Conservation (phyloP, 2,797 vertebrate species). For the Meda fulgida region DNA sequence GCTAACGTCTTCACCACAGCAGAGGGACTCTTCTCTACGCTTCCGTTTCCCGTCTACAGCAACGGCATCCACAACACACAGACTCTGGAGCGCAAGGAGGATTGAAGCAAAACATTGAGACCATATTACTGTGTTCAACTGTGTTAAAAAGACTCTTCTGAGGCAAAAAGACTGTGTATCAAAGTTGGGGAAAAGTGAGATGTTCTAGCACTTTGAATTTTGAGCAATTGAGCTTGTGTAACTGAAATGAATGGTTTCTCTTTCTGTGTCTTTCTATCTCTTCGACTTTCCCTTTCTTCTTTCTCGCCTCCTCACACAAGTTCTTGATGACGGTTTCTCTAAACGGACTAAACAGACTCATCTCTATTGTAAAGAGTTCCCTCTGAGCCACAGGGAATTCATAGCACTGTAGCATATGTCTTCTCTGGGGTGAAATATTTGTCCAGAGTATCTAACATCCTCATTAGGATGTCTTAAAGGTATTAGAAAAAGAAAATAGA, state of each 20-base stretch:
- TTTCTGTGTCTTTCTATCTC: conserved; percentile 62
- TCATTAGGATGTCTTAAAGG: conserved; percentile 89
- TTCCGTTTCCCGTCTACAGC: conserved; percentile 98
- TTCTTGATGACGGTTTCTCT: conserved; percentile 78
- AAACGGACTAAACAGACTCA: conserved; percentile 80
- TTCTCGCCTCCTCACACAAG: conserved; percentile 64
- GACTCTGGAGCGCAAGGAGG: conserved; percentile 97
- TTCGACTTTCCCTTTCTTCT: conserved; percentile 53
- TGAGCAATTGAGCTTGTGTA: conserved; percentile 91
- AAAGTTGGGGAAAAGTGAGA: conserved; percentile 74
- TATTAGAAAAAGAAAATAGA: conserved; percentile 86
- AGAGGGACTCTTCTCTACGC: conserved; percentile 98
- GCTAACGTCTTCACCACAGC: conserved; percentile 97
- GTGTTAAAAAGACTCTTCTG: conserved; percentile 77
- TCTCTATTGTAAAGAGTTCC: conserved; percentile 90
- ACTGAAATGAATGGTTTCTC: conserved; percentile 78
- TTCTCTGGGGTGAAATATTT: conserved; percentile 83
- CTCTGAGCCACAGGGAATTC: conserved; percentile 88
- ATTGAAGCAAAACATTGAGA: conserved; percentile 83
- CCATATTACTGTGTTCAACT: conserved; percentile 90
- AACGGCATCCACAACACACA: conserved; percentile 97
- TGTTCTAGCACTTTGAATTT: conserved; percentile 99
- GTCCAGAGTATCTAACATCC: conserved; percentile 86
- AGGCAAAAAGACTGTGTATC: conserved; percentile 83
- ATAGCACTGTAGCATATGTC: conserved; percentile 84